Percentiles rank a stretch among this genome's conserved stretches.
Conservation (phyloP, 2,113 vertebrate genomes). For the Rhinopomastus cyanomelas region DNA sequence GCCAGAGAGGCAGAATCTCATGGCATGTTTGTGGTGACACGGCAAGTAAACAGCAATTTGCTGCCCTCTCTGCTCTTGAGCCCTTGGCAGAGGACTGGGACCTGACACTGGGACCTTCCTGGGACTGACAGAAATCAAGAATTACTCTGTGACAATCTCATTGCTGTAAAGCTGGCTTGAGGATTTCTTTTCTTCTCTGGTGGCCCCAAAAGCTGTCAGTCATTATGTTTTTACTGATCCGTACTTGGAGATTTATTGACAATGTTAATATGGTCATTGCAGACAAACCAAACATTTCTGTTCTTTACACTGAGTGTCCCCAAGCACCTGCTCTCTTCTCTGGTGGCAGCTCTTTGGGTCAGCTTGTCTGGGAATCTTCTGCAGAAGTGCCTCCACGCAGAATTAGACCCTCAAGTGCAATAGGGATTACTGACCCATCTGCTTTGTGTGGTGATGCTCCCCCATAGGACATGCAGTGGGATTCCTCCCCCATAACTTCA, state of each 20-base stretch:
- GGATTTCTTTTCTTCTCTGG: background rate
- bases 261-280: background rate
- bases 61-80: background rate
- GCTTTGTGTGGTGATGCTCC: background rate
- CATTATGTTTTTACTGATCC: background rate
- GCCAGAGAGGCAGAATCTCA: background rate
- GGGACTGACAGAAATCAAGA: background rate
- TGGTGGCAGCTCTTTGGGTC: background rate
- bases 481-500: background rate
- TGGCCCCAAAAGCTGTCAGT: background rate
- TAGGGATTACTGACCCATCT: background rate
- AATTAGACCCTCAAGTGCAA: background rate
- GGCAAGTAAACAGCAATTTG: conserved; percentile 12
- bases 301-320: background rate
- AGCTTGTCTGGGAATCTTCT: background rate
- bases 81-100: background rate
- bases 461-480: background rate
- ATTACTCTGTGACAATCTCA: background rate
- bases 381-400: background rate
- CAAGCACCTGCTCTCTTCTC: background rate
- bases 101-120: background rate
- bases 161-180: background rate
- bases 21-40: background rate
- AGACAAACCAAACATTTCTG: background rate
- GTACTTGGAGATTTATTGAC: background rate